These are phyloP conservation scores for Acleris sparsana DNA, from an alignment of 2,888 invertebrate genomes.

Conservation along the genomic window DNA sequence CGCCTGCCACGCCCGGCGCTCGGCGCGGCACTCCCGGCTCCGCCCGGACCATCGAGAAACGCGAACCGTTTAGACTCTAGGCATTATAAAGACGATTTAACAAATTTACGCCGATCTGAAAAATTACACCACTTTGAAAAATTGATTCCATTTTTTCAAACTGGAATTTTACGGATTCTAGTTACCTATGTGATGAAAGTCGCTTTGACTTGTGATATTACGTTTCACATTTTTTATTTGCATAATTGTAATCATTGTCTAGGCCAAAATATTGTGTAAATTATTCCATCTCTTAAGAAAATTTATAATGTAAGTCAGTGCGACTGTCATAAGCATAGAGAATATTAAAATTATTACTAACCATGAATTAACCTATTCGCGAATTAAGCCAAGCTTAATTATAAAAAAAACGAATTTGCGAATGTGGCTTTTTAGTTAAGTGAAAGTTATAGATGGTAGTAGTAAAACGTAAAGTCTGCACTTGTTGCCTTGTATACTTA, in stretches of 20 bases:
- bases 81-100: conserved; percentile 49
- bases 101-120: conserved; percentile 37
- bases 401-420: conserved; percentile 65
- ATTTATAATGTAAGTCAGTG: conserved; percentile 46
- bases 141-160: conserved; percentile 31
- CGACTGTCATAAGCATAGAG: conserved; percentile 54
- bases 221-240: conserved; percentile 45
- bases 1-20: conserved; percentile 72
- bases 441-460: conserved; percentile 72
- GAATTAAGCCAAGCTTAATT: conserved; percentile 79
- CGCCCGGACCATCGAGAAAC: conserved; percentile 79
- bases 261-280: conserved; percentile 45
- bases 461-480: conserved; percentile 82
- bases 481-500: conserved; percentile 81
- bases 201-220: conserved; percentile 52
- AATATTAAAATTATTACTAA: conserved; percentile 61
- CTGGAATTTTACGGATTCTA: conserved; percentile 32
- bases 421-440: conserved; percentile 76
- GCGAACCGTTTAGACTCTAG: conserved; percentile 90
- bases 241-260: conserved; percentile 47
- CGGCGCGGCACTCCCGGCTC: conserved; percentile 72
- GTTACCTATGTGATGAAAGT: conserved; percentile 53
- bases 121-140: conserved; percentile 41
- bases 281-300: conserved; percentile 39
- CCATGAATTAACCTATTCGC: conserved; percentile 75